Conservation (phyloP, 2,888 invertebrate genomes). For the Uloborus plumipes region DNA sequence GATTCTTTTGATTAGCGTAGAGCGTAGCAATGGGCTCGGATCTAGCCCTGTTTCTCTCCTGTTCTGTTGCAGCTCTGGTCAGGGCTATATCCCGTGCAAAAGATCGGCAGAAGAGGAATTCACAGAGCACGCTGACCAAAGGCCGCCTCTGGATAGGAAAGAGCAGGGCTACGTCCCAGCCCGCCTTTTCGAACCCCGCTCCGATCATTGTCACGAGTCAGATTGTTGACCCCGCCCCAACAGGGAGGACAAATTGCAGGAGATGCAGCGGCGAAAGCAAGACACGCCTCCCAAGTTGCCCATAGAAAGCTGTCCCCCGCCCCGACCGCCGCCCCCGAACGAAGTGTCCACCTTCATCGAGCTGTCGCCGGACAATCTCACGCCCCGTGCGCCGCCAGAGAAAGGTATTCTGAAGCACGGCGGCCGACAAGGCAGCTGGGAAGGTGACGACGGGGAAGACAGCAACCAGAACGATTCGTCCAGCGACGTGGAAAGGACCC, state of each 20-base stretch:
- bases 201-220: constrained; percentile 58
- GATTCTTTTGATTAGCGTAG: constrained; percentile 13
- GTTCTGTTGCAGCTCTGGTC: constrained; percentile 65
- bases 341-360: constrained; percentile 79
- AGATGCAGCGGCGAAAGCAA: constrained; percentile 79
- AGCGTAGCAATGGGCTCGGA: constrained; percentile 49
- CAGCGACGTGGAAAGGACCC: constrained; percentile 79
- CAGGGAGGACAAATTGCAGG: constrained; percentile 85
- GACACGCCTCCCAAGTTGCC: constrained; percentile 61
- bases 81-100: constrained; percentile 59
- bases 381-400: constrained; percentile 82
- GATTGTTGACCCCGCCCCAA: constrained; percentile 62
- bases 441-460: constrained; percentile 67
- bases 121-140: constrained; percentile 59
- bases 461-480: constrained; percentile 69
- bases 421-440: constrained; percentile 78
- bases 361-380: constrained; percentile 81
- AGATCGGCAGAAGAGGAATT: constrained; percentile 54
- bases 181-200: constrained; percentile 39
- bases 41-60: constrained; percentile 65
- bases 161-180: constrained; percentile 64
- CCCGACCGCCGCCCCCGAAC: constrained; percentile 23
- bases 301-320: constrained; percentile 24
- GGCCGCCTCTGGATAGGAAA: constrained; percentile 56
- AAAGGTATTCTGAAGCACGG: constrained; percentile 86